Evolutionary conservation across 1,140 invertebrate genomes (phyloP), one percentile per base, ranked within the genome.

Genomic region (Hormaphis cornu): DNA sequence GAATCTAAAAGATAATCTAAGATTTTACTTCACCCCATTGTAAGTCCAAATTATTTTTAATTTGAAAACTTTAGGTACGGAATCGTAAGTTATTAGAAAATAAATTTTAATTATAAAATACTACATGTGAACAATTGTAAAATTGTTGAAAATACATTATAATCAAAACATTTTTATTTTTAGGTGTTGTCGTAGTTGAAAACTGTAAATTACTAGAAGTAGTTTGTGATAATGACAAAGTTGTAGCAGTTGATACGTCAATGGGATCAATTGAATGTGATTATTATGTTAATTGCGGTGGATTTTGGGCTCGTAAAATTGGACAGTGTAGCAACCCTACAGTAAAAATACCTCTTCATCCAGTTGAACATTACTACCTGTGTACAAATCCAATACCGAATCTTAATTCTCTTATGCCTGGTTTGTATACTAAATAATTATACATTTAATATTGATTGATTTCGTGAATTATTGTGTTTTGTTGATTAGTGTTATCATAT

Each of bases 281-380:
- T 75, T 89, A 87, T 78, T 95, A 97, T 81, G 89, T 97, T 8
- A 96, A 97, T 80, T 93, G 91, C 80, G 86, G 88, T 70, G 92
- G 91, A 71, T 88, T 89, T 78, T 89, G 87, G 87, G 87, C 87
- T 9, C 79, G 84, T 42, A 82, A 83, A 75, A 84, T 97, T 61
- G 94, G 93, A 24, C 88, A 92, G 76, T 78, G 89, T 53, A 90
- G 90, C 40, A 83, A 86, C 69, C 93, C 93, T 12, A 81, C 85
- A 75, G 90, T 97, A 0, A 90, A 92, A 80, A 89, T 97, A 48
- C 94, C 94, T 10, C 79, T 95, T n/a, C 88, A 96, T 79, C 87
- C 93, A 3, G 91, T 91, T 72, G 92, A 95, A 78, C 93, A 96
- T 81, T 93, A 93, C 78, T 95, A 94, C 79, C 79, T 96, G 30